Base-by-base conservation (phyloP, 2,797 vertebrate species). In the Tiaroga cobitis region DNA sequence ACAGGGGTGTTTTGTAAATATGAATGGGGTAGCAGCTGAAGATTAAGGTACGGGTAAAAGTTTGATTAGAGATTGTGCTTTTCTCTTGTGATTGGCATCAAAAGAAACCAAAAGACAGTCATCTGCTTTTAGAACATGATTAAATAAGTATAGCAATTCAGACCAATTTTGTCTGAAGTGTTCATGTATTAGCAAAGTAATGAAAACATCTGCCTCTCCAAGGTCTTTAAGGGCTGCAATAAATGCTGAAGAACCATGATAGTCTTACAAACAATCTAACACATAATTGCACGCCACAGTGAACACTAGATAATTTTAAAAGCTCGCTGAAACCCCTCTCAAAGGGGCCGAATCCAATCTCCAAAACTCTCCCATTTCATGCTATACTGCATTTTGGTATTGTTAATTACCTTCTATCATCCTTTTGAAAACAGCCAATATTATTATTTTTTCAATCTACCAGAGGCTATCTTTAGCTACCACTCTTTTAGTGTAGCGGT, bases 311-410 rank as follows among this genome's bases (percentile, higher is more conserved):
- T 74, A 73, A 80, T 80, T 85, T 63, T 73, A 73, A 85, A 74
- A 67, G 56, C 83, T 63, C 3, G 29, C 43, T 80, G 84, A 72
- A 81, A 86, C 78, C 59, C 76, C 46, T 79, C 85, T 89, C 88
- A 84, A 81, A 87, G 78, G 83, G 84, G 75, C 74, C 9, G 32
- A 86, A 82, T 81, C 81, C 72, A 70, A 81, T 80, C 69, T 83
- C 54, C 41, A 86, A 85, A 81, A 83, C 51, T 86, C 85, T 89
- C 87, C 88, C 84, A 90, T 90, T 90, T 88, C 88, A 88, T 89
- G 86, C 82, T 61, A 80, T 81, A 86, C 86, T 81, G 85, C 84
- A 87, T 85, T 78, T 84, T 59, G 80, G 80, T 84, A 86, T 88
- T 86, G 81, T 81, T 87, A 86, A 90, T 90, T 88, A 81, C 77